Evolutionary conservation across 2,113 vertebrate genomes (phyloP).

Genomic region (Rattus rattus): DNA sequence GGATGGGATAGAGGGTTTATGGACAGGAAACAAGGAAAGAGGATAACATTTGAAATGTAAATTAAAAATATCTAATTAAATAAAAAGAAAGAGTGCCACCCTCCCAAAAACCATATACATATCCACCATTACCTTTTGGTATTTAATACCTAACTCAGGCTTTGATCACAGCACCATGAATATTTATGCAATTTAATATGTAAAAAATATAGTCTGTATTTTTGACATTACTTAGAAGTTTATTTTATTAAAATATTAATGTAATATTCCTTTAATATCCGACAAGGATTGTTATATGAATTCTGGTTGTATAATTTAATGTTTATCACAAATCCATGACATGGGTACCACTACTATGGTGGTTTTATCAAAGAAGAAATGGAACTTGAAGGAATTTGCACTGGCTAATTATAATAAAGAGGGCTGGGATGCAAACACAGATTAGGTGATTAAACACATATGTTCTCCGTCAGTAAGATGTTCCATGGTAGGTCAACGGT

Average conservation of each 20-base stretch:
- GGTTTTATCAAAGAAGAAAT: conserved; percentile 6
- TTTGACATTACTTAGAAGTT: not conserved
- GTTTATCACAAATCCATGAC: not conserved
- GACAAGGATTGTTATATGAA: not conserved
- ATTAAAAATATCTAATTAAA: no score
- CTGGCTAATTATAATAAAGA: not conserved
- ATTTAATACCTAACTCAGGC: not conserved
- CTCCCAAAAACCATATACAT: not conserved
- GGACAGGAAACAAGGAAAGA: no score
- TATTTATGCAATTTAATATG: not conserved
- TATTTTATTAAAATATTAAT: conserved; percentile 31
- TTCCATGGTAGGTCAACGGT: not conserved
- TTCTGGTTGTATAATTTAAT: not conserved
- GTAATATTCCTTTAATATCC: not conserved
- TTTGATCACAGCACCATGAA: not conserved
- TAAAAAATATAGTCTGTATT: conserved; percentile 43
- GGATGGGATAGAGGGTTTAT: no score
- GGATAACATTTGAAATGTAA: no score
- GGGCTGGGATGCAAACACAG: not conserved
- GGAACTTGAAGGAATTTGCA: not conserved
- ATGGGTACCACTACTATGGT: not conserved
- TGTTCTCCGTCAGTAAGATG: not conserved
- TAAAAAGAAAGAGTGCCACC: not conserved
- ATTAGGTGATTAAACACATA: not conserved
- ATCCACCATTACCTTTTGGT: not conserved